These are phyloP conservation scores for Conistra vaccinii DNA, from an alignment of 2,888 invertebrate species.

Conservation along the genomic window DNA sequence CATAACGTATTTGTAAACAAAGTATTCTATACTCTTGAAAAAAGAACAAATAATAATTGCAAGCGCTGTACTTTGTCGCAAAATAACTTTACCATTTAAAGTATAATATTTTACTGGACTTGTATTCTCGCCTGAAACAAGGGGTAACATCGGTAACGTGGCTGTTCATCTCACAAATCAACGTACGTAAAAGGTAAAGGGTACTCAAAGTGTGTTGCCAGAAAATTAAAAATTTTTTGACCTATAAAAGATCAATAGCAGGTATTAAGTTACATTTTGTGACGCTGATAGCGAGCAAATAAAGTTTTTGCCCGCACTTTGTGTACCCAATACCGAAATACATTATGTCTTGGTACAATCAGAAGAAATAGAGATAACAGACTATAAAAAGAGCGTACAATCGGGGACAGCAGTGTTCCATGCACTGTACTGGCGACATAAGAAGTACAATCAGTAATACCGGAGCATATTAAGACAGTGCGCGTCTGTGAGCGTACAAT, in stretches of 20 bases:
- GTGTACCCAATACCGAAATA: constrained; percentile 20
- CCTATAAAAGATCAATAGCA: neutral
- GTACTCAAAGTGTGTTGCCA: constrained; percentile 12
- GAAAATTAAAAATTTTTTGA: neutral
- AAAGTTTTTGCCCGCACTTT: neutral
- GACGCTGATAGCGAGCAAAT: neutral
- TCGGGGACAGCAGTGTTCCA: neutral
- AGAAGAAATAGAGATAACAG: neutral
- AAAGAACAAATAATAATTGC: constrained; percentile 19
- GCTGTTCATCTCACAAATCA: constrained; percentile 3
- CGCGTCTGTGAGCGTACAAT: constrained; percentile 5
- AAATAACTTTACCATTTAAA: constrained; percentile 36
- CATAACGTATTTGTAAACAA: constrained; percentile 19
- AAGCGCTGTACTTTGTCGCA: constrained; percentile 37
- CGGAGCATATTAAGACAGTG: neutral
- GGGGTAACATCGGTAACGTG: constrained; percentile 12
- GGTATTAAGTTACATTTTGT: neutral
- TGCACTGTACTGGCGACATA: neutral
- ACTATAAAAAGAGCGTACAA: neutral
- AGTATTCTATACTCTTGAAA: constrained; percentile 30
- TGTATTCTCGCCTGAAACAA: constrained; percentile 14
- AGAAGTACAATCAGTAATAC: constrained; percentile 15
- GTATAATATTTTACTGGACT: constrained; percentile 16
- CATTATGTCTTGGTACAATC: neutral
- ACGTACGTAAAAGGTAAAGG: constrained; percentile 26